Conservation (phyloP, 1,140 invertebrate genomes). For the Eciton burchellii region DNA sequence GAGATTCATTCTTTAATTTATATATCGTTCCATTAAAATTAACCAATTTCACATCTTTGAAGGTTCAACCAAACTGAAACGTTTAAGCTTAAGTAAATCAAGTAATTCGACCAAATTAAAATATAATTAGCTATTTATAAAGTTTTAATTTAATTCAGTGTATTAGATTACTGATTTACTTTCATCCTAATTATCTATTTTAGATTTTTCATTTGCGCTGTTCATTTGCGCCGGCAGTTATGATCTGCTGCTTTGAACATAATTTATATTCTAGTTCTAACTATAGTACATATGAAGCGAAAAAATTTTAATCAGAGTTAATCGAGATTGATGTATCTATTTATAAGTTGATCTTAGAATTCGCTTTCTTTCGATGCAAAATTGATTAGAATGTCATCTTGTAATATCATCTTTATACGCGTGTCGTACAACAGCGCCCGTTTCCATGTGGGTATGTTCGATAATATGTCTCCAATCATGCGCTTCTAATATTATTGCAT, state of each 20-base stretch:
- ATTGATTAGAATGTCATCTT: background rate
- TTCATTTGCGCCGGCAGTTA: background rate
- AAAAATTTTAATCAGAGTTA: conserved; percentile 1
- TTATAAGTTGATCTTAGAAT: conserved; percentile 4
- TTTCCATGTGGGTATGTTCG: background rate
- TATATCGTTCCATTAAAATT: too few species aligned
- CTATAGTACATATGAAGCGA: background rate
- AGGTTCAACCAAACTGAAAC: too few species aligned
- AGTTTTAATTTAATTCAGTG: conserved; percentile 38
- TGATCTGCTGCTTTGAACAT: conserved; percentile 21
- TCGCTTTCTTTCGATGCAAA: background rate
- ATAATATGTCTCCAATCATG: background rate
- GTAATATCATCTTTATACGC: too few species aligned
- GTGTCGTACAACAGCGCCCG: background rate
- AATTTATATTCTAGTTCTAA: conserved; percentile 37
- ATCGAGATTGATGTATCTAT: background rate
- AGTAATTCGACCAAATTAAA: background rate
- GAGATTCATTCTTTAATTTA: too few species aligned
- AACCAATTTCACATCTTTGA: too few species aligned
- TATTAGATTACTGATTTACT: conserved; percentile 1
- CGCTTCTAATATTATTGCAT: conserved; percentile 20
- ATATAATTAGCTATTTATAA: conserved; percentile 9
- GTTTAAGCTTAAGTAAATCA: background rate
- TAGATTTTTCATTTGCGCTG: conserved; percentile 9
- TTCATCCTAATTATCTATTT: conserved; percentile 3